phyloP scores from a whole-genome alignment of 2,113 vertebrate genomes.

The Actenoides lindsayi region DNA sequence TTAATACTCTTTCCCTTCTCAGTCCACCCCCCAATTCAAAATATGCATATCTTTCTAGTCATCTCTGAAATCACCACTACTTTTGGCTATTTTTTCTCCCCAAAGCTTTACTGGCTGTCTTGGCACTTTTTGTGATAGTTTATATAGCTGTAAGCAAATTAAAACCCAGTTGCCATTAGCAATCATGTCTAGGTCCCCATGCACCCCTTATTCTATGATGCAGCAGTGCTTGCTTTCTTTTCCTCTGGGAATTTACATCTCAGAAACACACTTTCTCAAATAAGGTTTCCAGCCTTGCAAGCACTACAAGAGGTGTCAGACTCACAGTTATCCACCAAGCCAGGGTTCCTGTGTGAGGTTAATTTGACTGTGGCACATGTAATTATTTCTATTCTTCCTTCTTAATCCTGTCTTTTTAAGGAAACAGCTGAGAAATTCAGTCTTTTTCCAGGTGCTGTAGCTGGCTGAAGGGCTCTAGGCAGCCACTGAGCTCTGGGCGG shows the following conservation, averaged over 20 bases:
- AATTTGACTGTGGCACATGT: background rate
- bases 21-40: background rate
- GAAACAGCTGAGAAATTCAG: background rate
- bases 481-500: background rate
- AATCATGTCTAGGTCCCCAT: background rate
- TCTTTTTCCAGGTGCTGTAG: background rate
- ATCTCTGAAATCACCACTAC: background rate
- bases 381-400: background rate
- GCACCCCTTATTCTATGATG: background rate
- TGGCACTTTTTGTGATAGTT: background rate
- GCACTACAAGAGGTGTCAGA: background rate
- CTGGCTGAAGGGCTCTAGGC: background rate
- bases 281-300: background rate
- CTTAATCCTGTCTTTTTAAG: background rate
- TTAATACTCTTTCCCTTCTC: background rate
- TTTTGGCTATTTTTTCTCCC: background rate
- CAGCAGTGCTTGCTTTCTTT: background rate
- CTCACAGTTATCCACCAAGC: background rate
- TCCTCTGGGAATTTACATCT: background rate
- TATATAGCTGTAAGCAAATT: background rate
- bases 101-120: background rate
- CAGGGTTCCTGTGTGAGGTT: background rate
- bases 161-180: background rate
- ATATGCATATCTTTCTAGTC: background rate
- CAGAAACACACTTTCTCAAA: background rate